Evolutionary conservation across 2,888 invertebrate species (phyloP), one percentile per base, ranked within the genome.

Genomic region (Sphecodes monilicornis): DNA sequence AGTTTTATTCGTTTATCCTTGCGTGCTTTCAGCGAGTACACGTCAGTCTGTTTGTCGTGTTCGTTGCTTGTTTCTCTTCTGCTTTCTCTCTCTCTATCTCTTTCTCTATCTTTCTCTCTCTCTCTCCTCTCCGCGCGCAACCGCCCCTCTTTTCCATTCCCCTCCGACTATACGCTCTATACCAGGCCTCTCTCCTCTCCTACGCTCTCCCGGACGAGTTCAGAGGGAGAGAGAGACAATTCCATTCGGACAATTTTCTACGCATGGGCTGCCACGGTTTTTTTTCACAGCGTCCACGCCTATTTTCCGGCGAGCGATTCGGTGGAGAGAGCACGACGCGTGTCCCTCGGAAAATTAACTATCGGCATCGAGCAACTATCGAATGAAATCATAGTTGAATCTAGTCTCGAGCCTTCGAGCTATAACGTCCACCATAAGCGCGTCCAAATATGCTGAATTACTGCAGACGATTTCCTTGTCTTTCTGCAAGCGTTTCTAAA

Each of bases 291-390:
- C 81, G 88, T 88, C 85, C 90, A 89, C 90, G 87, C 89, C 89
- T 88, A 87, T 89, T 88, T 90, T 90, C 90, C 89, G 89, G 82
- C 86, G 77, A 81, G 64, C 89, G 88, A 85, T 89, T 88, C 90
- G 89, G 84, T 83, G 86, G 78, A 50, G 76, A 80, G 79, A 82
- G 70, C 82, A 71, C 29, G 84, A 57, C 39, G 54, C 69, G 75
- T 57, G 64, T 64, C 32, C 32, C n/a, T 5, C 73, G 69, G 69
- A 73, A 69, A 46, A 64, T 73, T 83, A 64, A 64, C 64, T 18
- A 32, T 64, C 57, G 64, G 60, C 57, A 26, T 10, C n/a, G 29
- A 64, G 16, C 16, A 32, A 64, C 29, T 26, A n/a, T 4, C 26
- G 13, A 26, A 57, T 57, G 26, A 57, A 57, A 50, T 50, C 50